These are phyloP conservation scores for Limnodromus scolopaceus DNA, from an alignment of 2,797 vertebrate species.

Conservation along the genomic window DNA sequence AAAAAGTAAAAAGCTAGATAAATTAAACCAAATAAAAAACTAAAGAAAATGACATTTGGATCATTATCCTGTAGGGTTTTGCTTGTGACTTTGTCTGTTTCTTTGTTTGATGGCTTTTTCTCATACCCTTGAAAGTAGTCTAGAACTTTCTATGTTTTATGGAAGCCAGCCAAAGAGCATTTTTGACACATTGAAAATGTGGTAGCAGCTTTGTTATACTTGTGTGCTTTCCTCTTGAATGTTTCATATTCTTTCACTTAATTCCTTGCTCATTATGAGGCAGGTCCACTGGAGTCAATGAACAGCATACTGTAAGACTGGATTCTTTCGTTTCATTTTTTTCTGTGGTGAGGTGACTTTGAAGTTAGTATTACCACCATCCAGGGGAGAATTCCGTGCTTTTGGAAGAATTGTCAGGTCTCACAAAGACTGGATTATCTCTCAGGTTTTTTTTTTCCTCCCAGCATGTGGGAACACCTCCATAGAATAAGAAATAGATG, in stretches of 20 bases:
- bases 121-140: background rate
- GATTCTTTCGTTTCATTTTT: background rate
- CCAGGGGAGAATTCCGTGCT: background rate
- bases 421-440: background rate
- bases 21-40: background rate
- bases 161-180: background rate
- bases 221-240: background rate
- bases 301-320: background rate
- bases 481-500: background rate
- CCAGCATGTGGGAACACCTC: background rate
- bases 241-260: background rate
- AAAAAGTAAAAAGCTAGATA: background rate
- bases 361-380: background rate
- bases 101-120: background rate
- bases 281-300: background rate
- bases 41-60: background rate
- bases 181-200: background rate
- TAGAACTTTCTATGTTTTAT: background rate
- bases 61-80: background rate
- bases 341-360: background rate
- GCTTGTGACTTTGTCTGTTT: background rate
- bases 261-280: background rate
- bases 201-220: background rate
- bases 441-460: background rate
- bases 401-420: background rate